Evolutionary conservation across 2,113 vertebrate species (phyloP), one percentile per base, ranked within the genome.

Genomic region (Ceyx margarethae): DNA sequence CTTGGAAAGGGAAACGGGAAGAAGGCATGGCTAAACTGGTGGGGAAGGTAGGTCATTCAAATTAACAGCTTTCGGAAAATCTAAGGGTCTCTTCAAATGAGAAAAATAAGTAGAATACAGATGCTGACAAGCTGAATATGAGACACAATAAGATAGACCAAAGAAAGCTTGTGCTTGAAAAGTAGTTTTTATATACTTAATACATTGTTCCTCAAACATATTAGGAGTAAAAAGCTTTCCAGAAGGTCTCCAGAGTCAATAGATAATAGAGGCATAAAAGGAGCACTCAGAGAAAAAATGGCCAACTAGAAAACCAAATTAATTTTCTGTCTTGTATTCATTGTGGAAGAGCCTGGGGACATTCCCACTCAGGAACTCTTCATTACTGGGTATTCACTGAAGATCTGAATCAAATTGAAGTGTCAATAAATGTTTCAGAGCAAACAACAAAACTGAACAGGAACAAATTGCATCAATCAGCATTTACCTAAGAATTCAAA

Each of bases 401-500:
- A 80, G 56, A 73, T 37, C 23, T 87, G 56, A 80, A 66, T 77
- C 54, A 87, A 95, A 96, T 0, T 66, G 58, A 94, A 89, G 75
- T 28, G 72, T 73, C 82, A 73, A 90, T 82, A 69, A 67, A 67
- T 58, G 37, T 29, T 83, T 65, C 37, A 86, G 51, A 48, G 16
- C 73, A 80, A 93, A 64, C 37, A 85, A 73, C 29, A 48, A 76
- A 89, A 87, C 0, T 65, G 72, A 76, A 50, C 35, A 62, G 37
- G 65, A 89, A 72, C 35, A 85, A 93, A 94, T 77, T 80, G 31
- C 64, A 83, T 83, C 67, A 74, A 85, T 80, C 76, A 66, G 37
- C 43, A 66, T 62, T 91, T 74, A 80, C 13, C 37, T 50, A 85
- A 58, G 68, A 80, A 83, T 62, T 77, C 68, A 80, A 85, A 90